phyloP scores from a whole-genome alignment of 1,140 invertebrate species.

The Pseudomyrmex pallidus region DNA sequence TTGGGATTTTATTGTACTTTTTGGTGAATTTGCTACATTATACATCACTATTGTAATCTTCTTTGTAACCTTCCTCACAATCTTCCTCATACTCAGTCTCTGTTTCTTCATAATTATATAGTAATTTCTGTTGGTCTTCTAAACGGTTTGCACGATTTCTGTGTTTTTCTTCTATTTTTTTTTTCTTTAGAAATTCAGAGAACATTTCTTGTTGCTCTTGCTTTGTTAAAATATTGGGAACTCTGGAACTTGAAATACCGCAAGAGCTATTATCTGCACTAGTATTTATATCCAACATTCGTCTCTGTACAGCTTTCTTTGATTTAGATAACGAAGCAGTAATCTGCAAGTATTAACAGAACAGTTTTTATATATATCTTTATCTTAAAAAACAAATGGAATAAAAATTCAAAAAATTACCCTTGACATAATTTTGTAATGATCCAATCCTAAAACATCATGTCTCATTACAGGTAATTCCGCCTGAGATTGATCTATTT shows the following conservation, averaged over 20 bases:
- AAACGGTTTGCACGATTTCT: neutral
- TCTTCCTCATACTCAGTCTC: conserved; percentile 14
- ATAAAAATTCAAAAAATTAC: conserved; percentile 63
- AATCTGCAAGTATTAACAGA: conserved; percentile 66
- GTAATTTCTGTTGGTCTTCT: too few relatives aligned
- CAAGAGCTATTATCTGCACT: neutral
- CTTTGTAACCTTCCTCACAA: neutral
- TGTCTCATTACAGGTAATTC: conserved; percentile 87
- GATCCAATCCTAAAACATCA: conserved; percentile 89
- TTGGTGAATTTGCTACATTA: too few relatives aligned
- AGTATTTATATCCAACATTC: neutral
- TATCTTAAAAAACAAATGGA: conserved; percentile 15
- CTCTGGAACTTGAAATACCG: neutral
- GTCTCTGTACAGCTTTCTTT: neutral
- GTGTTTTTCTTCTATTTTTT: conserved; percentile 49
- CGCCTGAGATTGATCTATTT: conserved; percentile 73
- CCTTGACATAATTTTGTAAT: conserved; percentile 87
- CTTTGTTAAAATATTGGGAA: conserved; percentile 13
- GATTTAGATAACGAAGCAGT: conserved; percentile 65
- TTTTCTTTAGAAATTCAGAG: conserved; percentile 67
- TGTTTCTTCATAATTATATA: conserved; percentile 11
- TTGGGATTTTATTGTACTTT: too few relatives aligned
- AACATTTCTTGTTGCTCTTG: conserved; percentile 66
- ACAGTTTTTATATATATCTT: neutral
- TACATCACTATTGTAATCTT: neutral